Percentiles rank a stretch among this genome's conserved stretches.
These are phyloP conservation scores for Ophiothrix spiculata DNA, from an alignment of 35 echinoderm and acorn worm genomes.

Conservation along the genomic window DNA sequence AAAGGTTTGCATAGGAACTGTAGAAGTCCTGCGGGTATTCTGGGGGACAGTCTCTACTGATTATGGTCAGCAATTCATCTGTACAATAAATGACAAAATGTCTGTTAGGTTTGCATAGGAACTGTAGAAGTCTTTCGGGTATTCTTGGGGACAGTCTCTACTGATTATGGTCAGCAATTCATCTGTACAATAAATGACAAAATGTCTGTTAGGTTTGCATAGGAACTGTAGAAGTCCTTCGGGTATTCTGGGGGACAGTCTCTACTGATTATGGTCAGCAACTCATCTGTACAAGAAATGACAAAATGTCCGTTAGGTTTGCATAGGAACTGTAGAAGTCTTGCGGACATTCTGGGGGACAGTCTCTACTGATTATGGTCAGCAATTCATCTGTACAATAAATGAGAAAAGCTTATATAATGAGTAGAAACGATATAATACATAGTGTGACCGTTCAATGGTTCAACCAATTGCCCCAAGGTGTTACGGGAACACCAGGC, in stretches of 20 bases:
- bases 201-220: slow-evolving; percentile 94
- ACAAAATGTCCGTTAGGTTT: too few relatives aligned
- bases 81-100: slow-evolving; percentile 19
- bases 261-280: slow-evolving; percentile 69
- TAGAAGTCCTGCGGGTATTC: slow-evolving; percentile 70
- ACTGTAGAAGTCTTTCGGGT: slow-evolving; percentile 60
- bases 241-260: slow-evolving; percentile 67
- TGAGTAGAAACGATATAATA: neutral
- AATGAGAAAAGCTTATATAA: neutral
- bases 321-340: slow-evolving; percentile 87
- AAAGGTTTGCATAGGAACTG: slow-evolving; percentile 83
- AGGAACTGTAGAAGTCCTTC: slow-evolving; percentile 73
- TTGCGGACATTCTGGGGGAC: slow-evolving; percentile 51
- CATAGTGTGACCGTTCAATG: neutral
- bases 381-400: slow-evolving; percentile 74
- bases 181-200: slow-evolving; percentile 47
- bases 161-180: slow-evolving; percentile 84
- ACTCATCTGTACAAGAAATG: slow-evolving; percentile 58
- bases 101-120: slow-evolving; percentile 97
- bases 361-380: slow-evolving; percentile 65
- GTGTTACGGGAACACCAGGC: neutral
- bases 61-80: slow-evolving; percentile 89
- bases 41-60: slow-evolving; percentile 56
- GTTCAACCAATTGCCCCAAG: neutral
- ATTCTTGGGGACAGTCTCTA: slow-evolving; percentile 58